These are phyloP conservation scores for Ormyrus pomaceus DNA, from an alignment of 2,888 invertebrate species.

Conservation along the genomic window DNA sequence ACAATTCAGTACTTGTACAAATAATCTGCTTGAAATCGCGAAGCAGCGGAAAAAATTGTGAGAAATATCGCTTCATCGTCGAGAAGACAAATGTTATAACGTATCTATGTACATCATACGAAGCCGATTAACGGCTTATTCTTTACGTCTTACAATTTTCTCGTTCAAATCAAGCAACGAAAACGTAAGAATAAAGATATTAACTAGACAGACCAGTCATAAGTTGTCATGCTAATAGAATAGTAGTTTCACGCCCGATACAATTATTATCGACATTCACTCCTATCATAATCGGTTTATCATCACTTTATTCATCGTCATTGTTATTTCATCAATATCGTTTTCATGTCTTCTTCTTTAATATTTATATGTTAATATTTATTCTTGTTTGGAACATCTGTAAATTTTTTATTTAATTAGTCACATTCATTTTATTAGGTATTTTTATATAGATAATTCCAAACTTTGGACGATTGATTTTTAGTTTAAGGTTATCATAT, in stretches of 20 bases:
- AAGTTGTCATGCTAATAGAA: slow-evolving; percentile 71
- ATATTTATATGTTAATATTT: slow-evolving; percentile 63
- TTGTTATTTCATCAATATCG: slow-evolving; percentile 38
- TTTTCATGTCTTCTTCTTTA: slow-evolving; percentile 49
- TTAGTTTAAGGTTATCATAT: slow-evolving; percentile 6
- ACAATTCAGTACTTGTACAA: slow-evolving; percentile 43
- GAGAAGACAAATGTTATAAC: slow-evolving; percentile 56
- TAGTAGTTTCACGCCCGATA: slow-evolving; percentile 69
- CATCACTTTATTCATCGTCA: slow-evolving; percentile 53
- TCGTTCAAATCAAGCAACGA: slow-evolving; percentile 62
- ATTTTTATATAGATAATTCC: slow-evolving; percentile 14
- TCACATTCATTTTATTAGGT: slow-evolving; percentile 48
- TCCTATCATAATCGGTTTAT: slow-evolving; percentile 57
- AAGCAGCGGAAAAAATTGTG: slow-evolving; percentile 54
- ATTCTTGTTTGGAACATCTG: slow-evolving; percentile 66
- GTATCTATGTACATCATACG: slow-evolving; percentile 56
- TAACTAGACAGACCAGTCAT: slow-evolving; percentile 70
- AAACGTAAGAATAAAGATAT: slow-evolving; percentile 66
- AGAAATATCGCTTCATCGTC: slow-evolving; percentile 52
- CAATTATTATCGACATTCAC: slow-evolving; percentile 60
- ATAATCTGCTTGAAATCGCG: slow-evolving; percentile 44
- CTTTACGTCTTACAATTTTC: slow-evolving; percentile 50
- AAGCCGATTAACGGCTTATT: slow-evolving; percentile 42
- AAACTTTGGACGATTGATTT: slow-evolving; percentile 38
- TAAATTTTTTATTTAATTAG: slow-evolving; percentile 66